Base-by-base conservation (phyloP, 92 coral and sea anemone species). In the Actinostola sp. region DNA sequence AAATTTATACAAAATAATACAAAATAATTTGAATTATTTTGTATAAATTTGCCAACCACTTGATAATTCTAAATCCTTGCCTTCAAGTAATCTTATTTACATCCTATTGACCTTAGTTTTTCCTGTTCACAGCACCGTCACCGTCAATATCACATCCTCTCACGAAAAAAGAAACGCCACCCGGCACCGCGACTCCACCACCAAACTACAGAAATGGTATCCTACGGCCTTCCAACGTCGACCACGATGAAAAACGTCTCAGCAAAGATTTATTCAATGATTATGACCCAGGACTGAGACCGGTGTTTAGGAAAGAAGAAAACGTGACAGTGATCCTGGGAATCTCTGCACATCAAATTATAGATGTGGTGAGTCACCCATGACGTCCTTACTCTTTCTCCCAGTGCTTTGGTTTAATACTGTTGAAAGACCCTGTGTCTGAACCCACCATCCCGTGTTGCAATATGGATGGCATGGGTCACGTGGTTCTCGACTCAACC, bases 281-380 rank as follows among this genome's bases (percentile, higher is more conserved):
- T 13, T 91, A 91, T 34, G 86, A 88, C 53, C 86, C 86, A 35
- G 77, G 77, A 13, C 55, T 84, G 39, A 73, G 97, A 51, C 97
- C 97, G 0, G 97, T 81, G 49, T 78, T 88, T 25, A 62, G 78
- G 25, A 89, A 84, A 58, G 61, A 62, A 16, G 86, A 91, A 4
- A 88, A 85, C 20, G 97, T 91, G 14, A 91, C 97, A 0, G 97
- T 91, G 12, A 76, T 41, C 0, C 73, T 91, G 0, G 97, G 97
- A 8, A 62, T 91, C 34, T 84, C 97, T 16, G 69, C 78, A 9
- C 87, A 88, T 61, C 97, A 91, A 59, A 80, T 91, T 8, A 88
- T 91, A 67, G 97, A 91, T 23, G 89, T 91, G 46, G 97, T 91
- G 65, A 80, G 91, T 61, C 6, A 5, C 27, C 2, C 13, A n/a